Conservation (phyloP, 2,113 vertebrate species). For the Petromus typicus region DNA sequence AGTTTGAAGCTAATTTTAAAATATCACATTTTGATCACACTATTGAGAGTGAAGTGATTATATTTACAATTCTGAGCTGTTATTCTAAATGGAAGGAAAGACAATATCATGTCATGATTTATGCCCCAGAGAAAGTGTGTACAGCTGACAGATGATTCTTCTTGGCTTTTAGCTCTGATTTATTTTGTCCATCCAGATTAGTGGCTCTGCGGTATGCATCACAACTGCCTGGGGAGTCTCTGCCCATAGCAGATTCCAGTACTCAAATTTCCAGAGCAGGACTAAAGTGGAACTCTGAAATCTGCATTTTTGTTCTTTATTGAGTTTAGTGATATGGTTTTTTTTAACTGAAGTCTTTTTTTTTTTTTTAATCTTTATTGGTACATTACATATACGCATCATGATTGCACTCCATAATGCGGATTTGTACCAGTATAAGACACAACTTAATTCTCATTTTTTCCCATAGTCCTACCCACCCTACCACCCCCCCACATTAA, state of each 20-base stretch:
- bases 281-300: not conserved
- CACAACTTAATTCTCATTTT: too few relatives aligned
- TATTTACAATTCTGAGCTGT: conserved; percentile 2
- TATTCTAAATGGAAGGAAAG: conserved; percentile 29
- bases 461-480: too few relatives aligned
- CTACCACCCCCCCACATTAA: too few relatives aligned
- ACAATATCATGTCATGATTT: not conserved
- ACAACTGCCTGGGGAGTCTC: not conserved
- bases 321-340: too few relatives aligned
- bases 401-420: too few relatives aligned
- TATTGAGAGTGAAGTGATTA: not conserved
- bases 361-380: too few relatives aligned
- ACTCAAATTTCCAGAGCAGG: not conserved
- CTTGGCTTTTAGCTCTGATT: not conserved
- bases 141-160: not conserved
- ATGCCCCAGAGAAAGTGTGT: not conserved
- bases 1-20: not conserved
- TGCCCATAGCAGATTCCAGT: not conserved
- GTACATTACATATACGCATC: too few relatives aligned
- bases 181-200: not conserved
- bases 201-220: not conserved
- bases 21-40: not conserved
- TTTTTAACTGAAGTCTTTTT: too few relatives aligned
- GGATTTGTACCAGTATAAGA: too few relatives aligned
- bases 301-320: too few relatives aligned